phyloP scores from a whole-genome alignment of 1,140 invertebrate genomes.

The Pectinophora gossypiella region DNA sequence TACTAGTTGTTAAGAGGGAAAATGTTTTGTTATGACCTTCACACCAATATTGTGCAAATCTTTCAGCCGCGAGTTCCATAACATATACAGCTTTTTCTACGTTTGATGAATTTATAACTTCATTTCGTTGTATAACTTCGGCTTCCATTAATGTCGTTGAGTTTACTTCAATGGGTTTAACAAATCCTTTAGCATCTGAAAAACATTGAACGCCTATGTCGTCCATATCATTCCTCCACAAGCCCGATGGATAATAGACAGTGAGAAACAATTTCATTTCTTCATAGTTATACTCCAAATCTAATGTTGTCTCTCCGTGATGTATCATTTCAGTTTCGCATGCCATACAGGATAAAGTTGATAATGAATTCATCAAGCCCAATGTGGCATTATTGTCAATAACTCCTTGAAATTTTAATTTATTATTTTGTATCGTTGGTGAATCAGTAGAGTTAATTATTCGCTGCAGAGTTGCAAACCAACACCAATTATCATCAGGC shows the following conservation, averaged over 20 bases:
- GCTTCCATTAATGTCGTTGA: conserved; percentile 28
- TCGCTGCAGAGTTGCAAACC: conserved; percentile 33
- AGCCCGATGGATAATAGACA: conserved; percentile 51
- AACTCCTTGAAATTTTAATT: conserved; percentile 15
- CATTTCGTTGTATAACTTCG: conserved; percentile 7
- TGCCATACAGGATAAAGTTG: conserved; percentile 44
- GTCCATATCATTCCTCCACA: conserved; percentile 49
- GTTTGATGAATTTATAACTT: neutral
- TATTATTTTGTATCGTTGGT: neutral
- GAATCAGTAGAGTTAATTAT: neutral
- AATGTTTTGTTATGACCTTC: conserved; percentile 58
- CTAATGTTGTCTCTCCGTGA: conserved; percentile 38
- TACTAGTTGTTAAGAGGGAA: conserved; percentile 47
- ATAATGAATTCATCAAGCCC: conserved; percentile 24
- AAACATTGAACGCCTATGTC: conserved; percentile 61
- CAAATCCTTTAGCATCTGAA: conserved; percentile 55
- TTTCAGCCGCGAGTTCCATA: conserved; percentile 43
- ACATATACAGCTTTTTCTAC: conserved; percentile 45
- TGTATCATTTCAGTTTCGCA: conserved; percentile 44
- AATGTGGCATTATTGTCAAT: conserved; percentile 48
- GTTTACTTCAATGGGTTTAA: conserved; percentile 39
- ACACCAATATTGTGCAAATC: conserved; percentile 62
- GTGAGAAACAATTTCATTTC: conserved; percentile 44
- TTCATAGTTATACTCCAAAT: conserved; percentile 41
- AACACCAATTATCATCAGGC: conserved; percentile 45